A percentile compares a stretch with the other conserved stretches of the same genome.
Conservation (phyloP, 1,140 invertebrate genomes). For the Leptestheria dahalacensis region DNA sequence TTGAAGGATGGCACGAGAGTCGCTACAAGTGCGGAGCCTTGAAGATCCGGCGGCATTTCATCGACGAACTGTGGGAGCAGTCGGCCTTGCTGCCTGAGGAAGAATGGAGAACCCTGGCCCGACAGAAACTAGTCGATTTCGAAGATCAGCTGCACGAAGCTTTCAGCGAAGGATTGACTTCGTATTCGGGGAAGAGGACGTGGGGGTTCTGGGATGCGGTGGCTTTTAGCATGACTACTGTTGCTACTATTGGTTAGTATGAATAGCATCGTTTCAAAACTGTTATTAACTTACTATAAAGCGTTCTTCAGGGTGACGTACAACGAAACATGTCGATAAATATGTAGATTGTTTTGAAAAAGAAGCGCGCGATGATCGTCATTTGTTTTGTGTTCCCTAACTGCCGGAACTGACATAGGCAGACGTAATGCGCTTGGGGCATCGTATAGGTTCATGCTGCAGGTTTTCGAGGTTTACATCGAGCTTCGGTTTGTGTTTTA, state of each 20-base stretch:
- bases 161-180: constrained; percentile 59
- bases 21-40: constrained; percentile 70
- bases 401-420: no score
- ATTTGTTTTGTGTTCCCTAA: no score
- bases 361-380: no score
- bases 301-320: not conserved
- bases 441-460: no score
- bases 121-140: constrained; percentile 62
- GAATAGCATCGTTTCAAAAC: no score
- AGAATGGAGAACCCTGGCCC: constrained; percentile 70
- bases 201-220: constrained; percentile 89
- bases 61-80: constrained; percentile 57
- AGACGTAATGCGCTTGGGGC: no score
- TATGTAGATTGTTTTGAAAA: no score
- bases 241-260: constrained; percentile 95
- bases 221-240: constrained; percentile 76
- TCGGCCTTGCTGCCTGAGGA: constrained; percentile 46
- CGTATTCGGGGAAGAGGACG: constrained; percentile 62
- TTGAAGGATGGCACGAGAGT: constrained; percentile 17
- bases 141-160: constrained; percentile 70
- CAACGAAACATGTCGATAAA: not conserved
- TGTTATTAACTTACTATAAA: not conserved
- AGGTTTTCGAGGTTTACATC: no score
- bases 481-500: no score
- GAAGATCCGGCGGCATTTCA: constrained; percentile 65